A percentile compares a stretch with the other conserved stretches of the same genome.
phyloP scores from a whole-genome alignment of 2,113 vertebrate genomes.

The Podarcis muralis region DNA sequence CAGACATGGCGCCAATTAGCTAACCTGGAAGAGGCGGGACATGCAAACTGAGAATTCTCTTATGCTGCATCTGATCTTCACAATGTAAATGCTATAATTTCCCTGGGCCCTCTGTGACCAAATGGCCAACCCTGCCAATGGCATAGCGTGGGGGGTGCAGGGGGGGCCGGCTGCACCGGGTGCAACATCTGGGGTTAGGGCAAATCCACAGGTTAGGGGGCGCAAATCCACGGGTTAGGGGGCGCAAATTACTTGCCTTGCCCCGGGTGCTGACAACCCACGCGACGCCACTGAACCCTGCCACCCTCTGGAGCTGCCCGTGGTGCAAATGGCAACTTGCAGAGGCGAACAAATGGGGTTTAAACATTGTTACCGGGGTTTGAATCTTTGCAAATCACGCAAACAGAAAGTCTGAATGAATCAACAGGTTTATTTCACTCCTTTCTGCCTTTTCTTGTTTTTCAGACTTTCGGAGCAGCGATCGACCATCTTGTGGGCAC shows the following conservation, averaged over 20 bases:
- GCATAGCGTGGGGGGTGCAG: too few relatives aligned
- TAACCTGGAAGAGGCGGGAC: background rate
- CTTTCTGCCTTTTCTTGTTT: constrained; percentile 31
- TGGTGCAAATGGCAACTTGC: background rate
- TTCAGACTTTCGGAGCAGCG: constrained; percentile 31
- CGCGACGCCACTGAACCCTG: too few relatives aligned
- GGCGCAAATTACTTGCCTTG: too few relatives aligned
- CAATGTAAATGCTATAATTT: background rate
- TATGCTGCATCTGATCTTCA: background rate
- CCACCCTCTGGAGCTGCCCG: too few relatives aligned
- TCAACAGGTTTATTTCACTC: background rate
- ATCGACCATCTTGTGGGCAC: background rate
- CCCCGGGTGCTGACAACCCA: too few relatives aligned
- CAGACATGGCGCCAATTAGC: background rate
- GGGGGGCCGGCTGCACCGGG: too few relatives aligned
- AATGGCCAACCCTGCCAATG: background rate
- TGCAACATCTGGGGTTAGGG: too few relatives aligned
- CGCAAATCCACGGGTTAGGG: too few relatives aligned
- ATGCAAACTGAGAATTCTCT: background rate
- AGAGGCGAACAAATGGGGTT: background rate
- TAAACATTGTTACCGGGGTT: background rate
- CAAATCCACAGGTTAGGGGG: too few relatives aligned
- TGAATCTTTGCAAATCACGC: background rate
- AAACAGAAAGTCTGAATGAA: background rate
- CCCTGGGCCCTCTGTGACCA: too few relatives aligned